Base-by-base conservation (phyloP, 2,888 invertebrate species). In the Andrena bicolor region DNA sequence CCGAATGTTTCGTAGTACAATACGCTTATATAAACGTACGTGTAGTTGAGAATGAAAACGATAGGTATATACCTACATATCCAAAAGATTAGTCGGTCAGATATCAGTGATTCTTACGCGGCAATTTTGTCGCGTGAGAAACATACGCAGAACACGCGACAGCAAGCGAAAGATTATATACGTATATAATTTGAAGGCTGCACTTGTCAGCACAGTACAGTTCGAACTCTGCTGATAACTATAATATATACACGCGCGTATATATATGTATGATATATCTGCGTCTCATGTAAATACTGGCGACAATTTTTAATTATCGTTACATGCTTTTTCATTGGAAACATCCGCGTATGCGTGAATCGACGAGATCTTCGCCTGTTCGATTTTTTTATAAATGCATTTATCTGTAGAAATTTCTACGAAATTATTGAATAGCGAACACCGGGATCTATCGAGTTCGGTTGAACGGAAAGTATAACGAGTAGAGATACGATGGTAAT, bases 281-380 rank as follows among this genome's bases (percentile, higher is more conserved):
- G 28, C 8, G 13, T n/a, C 20, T 69, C 48, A 6, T 2, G 16
- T 23, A 65, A 26, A 5, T 26, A 63, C 23, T 30, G 8, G 20
- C 8, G 23, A 69, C 20, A 49, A 61, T 23, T 61, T 32, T 3
- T 35, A 16, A 13, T 76, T 64, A 30, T 30, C 13, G 6, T 48
- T 23, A 68, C 73, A 68, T 68, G 20, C 61, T 53, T 28, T 41
- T 72, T 63, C 61, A 49, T 63, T 56, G 30, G 20, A 58, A 66
- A 28, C 20, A 58, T 58, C 0, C 28, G 13, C 16, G 28, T 58
- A 58, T 28, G 0, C 28, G 16, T 58, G 58, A 13, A 28, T 58
- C 26, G 16, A 16, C 16, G 23, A 28, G 5, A 8, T 64, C 8
- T n/a, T 41, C n/a, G 16, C 4, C 4, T 26, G 26, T 26, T 16